A percentile compares a stretch with the other conserved stretches of the same genome.
Evolutionary conservation across 2,888 invertebrate genomes (phyloP).

Genomic region (Norana najaformis): DNA sequence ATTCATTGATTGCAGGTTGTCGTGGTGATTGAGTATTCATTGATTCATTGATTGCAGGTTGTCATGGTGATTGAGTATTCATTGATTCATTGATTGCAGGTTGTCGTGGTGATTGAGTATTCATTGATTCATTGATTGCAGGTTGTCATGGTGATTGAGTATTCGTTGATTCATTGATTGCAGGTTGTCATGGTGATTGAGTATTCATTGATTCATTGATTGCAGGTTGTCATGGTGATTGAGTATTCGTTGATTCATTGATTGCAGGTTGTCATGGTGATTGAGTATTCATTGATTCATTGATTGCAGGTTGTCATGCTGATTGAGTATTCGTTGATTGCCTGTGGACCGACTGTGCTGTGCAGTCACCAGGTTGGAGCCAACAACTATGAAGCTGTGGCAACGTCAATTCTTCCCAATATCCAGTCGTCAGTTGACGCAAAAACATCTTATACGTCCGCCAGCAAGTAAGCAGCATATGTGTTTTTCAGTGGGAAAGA

Average conservation of each 20-base stretch:
- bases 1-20: background rate
- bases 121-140: background rate
- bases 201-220: background rate
- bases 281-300: constrained; percentile 51
- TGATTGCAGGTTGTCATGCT: constrained; percentile 32
- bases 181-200: no score
- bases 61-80: no score
- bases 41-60: no score
- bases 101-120: background rate
- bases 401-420: constrained; percentile 55
- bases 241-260: background rate
- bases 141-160: constrained; percentile 23
- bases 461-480: constrained; percentile 48
- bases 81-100: background rate
- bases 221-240: background rate
- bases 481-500: background rate
- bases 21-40: background rate
- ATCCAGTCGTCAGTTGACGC: constrained; percentile 54
- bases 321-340: constrained; percentile 55
- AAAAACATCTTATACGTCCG: constrained; percentile 58
- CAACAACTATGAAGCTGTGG: constrained; percentile 51
- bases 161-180: background rate
- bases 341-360: constrained; percentile 54
- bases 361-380: constrained; percentile 51
- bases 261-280: constrained; percentile 41